Conservation (phyloP, 2,113 vertebrate genomes). For the Callithrix jacchus region DNA sequence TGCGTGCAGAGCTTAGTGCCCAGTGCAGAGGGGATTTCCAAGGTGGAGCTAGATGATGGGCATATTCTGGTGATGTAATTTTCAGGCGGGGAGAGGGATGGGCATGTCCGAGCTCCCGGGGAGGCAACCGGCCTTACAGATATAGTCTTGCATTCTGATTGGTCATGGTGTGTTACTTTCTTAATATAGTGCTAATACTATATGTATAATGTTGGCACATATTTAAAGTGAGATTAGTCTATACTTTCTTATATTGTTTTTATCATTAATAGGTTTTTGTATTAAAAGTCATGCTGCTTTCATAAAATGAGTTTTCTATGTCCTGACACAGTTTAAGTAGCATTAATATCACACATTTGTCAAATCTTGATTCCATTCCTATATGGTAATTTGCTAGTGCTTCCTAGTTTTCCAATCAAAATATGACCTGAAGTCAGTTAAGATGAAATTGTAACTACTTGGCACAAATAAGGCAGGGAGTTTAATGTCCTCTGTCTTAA, state of each 20-base stretch:
- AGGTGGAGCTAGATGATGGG: no score
- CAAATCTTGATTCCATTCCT: not conserved
- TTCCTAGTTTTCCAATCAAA: not conserved
- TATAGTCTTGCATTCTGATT: not conserved
- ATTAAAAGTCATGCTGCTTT: not conserved
- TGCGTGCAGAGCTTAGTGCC: no score
- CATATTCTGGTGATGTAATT: no score
- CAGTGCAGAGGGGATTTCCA: no score
- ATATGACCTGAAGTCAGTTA: not conserved
- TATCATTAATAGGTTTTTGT: not conserved
- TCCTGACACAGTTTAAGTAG: not conserved
- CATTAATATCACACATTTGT: not conserved
- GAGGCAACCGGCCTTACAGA: no score
- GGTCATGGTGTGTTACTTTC: not conserved
- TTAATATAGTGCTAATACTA: not conserved
- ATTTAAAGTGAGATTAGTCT: not conserved
- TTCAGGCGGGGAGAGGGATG: no score
- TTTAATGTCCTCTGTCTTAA: not conserved
- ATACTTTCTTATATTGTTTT: not conserved
- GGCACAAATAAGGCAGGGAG: not conserved
- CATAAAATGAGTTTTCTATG: not conserved
- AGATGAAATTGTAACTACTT: not conserved
- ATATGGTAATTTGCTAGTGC: not conserved
- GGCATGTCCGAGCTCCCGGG: no score
- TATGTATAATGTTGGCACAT: not conserved